A percentile compares a stretch with the other conserved stretches of the same genome.
These are phyloP conservation scores for Monoplex corrugatus DNA, from an alignment of 2,888 invertebrate species.

Conservation along the genomic window DNA sequence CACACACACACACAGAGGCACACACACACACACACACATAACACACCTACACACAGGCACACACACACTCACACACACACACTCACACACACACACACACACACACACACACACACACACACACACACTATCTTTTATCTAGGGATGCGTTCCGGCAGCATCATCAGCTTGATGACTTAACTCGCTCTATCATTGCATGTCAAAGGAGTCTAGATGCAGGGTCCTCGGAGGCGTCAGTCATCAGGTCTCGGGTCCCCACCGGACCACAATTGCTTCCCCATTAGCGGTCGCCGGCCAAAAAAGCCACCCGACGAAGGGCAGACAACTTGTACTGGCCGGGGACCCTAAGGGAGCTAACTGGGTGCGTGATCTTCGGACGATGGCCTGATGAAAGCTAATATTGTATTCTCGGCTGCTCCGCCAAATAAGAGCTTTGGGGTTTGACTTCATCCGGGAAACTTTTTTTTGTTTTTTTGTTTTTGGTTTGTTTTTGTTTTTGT, in stretches of 20 bases:
- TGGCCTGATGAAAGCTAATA: slow-evolving; percentile 8
- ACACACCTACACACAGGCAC: too few relatives aligned
- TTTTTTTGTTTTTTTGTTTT: neutral
- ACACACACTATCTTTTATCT: neutral
- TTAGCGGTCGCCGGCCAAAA: neutral
- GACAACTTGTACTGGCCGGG: neutral
- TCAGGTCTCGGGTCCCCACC: neutral
- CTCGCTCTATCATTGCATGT: slow-evolving; percentile 34
- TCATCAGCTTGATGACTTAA: neutral
- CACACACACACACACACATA: too few relatives aligned
- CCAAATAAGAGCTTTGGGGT: neutral
- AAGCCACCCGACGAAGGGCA: slow-evolving; percentile 9
- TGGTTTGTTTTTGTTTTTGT: neutral
- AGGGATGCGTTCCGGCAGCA: neutral
- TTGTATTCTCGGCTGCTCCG: neutral
- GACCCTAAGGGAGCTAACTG: slow-evolving; percentile 9
- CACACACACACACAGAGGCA: neutral
- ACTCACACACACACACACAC: neutral
- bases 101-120: slow-evolving; percentile 18
- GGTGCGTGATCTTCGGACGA: neutral
- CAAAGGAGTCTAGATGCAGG: neutral
- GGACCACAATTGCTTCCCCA: slow-evolving; percentile 5
- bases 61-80: neutral
- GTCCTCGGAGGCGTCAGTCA: slow-evolving; percentile 4
- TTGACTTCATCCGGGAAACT: neutral